Conservation (phyloP, 2,797 vertebrate species). For the Chloroceryle amazona region DNA sequence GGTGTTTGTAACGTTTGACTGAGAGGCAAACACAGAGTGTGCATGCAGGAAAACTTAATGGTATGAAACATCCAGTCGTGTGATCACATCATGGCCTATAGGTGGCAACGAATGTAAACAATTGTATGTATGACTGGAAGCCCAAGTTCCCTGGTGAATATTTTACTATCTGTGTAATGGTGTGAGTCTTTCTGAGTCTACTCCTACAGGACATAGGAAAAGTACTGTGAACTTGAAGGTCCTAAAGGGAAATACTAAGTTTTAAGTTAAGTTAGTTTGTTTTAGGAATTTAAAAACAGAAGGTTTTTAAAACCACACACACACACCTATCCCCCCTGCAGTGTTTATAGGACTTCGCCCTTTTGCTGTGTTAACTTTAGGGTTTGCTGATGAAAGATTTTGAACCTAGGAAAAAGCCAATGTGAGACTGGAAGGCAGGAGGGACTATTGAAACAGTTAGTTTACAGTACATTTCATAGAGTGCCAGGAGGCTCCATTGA, state of each 20-base stretch:
- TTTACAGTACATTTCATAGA: neutral
- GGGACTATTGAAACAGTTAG: neutral
- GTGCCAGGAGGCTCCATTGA: neutral
- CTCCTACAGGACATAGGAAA: neutral
- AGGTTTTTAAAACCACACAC: no score
- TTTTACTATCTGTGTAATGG: neutral
- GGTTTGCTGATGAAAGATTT: neutral
- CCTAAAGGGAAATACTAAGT: neutral
- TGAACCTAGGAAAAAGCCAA: neutral
- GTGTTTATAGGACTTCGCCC: neutral
- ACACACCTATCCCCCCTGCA: no score
- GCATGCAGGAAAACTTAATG: no score
- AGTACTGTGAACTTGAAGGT: neutral
- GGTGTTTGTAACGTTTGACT: neutral
- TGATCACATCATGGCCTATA: neutral
- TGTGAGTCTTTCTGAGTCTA: neutral
- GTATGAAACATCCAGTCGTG: rapidly evolving
- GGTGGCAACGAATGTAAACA: neutral
- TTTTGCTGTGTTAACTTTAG: neutral
- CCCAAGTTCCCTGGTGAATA: neutral
- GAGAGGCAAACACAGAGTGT: neutral
- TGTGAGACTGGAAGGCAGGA: neutral
- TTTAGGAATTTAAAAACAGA: neutral
- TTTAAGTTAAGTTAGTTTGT: neutral
- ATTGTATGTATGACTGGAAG: rapidly evolving